Percentiles rank a stretch among this genome's conserved stretches.
These are phyloP conservation scores for Heliconius ismenius DNA, from an alignment of 2,888 invertebrate species.

Conservation along the genomic window DNA sequence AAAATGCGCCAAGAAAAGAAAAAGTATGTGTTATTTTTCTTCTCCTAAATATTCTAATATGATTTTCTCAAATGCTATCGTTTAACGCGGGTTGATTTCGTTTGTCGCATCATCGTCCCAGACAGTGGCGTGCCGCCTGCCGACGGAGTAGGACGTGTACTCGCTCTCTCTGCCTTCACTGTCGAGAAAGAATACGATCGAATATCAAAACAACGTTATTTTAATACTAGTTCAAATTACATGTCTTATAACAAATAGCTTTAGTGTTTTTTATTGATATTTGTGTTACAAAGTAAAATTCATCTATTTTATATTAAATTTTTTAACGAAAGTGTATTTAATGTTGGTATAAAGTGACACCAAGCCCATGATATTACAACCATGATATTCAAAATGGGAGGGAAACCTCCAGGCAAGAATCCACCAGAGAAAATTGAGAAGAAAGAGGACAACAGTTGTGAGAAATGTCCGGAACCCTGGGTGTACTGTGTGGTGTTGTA, in stretches of 20 bases:
- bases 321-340: conserved; percentile 6
- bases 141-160: conserved; percentile 56
- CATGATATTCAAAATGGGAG: conserved; percentile 76
- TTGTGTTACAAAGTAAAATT: not conserved
- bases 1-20: not conserved
- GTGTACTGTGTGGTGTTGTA: conserved; percentile 80
- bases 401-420: conserved; percentile 62
- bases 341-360: conserved; percentile 17
- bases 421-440: conserved; percentile 56
- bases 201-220: conserved; percentile 41
- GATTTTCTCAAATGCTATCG: conserved; percentile 27
- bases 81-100: conserved; percentile 28
- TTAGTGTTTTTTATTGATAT: not conserved
- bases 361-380: conserved; percentile 47
- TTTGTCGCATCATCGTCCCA: conserved; percentile 33
- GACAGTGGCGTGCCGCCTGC: conserved; percentile 71
- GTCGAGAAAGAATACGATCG: conserved; percentile 71
- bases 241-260: not conserved
- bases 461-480: conserved; percentile 71
- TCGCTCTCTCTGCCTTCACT: conserved; percentile 46
- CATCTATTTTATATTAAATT: not conserved
- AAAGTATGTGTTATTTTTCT: not conserved
- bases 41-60: not conserved
- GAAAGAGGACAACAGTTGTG: conserved; percentile 59
- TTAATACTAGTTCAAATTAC: not conserved